phyloP scores from a whole-genome alignment of 2,888 invertebrate genomes.

The Andrena haemorrhoa region DNA sequence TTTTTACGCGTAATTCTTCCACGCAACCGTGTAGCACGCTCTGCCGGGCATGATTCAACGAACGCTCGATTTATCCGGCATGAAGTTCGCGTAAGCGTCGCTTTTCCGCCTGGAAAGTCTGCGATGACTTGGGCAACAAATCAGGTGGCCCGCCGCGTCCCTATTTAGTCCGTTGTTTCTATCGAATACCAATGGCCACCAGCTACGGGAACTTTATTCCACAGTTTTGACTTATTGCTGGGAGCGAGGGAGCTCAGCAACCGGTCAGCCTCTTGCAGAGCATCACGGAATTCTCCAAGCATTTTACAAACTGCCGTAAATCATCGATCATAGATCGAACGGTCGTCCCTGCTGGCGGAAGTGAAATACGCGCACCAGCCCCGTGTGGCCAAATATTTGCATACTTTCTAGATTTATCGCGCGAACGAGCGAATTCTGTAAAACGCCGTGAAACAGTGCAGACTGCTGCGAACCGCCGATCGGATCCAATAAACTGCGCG shows the following conservation, averaged over 20 bases:
- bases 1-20: slow-evolving; percentile 4
- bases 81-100: neutral
- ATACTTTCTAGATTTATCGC: slow-evolving; percentile 30
- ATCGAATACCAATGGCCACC: slow-evolving; percentile 37
- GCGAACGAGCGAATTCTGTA: neutral
- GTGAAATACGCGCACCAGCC: slow-evolving; percentile 34
- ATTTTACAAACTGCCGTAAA: slow-evolving; percentile 56
- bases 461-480: neutral
- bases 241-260: neutral
- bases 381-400: slow-evolving; percentile 50
- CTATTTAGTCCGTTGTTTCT: slow-evolving; percentile 37
- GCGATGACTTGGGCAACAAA: slow-evolving; percentile 14
- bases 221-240: slow-evolving; percentile 52
- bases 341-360: slow-evolving; percentile 6
- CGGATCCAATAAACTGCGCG: neutral
- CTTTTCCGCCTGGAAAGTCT: neutral
- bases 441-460: neutral
- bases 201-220: slow-evolving; percentile 45
- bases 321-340: slow-evolving; percentile 33
- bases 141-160: slow-evolving; percentile 7
- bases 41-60: neutral
- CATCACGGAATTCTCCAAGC: slow-evolving; percentile 35
- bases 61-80: neutral
- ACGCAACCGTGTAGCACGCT: neutral
- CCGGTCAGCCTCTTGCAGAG: slow-evolving; percentile 11